These are phyloP conservation scores for Zeus faber DNA, from an alignment of 2,113 vertebrate species.

Conservation along the genomic window DNA sequence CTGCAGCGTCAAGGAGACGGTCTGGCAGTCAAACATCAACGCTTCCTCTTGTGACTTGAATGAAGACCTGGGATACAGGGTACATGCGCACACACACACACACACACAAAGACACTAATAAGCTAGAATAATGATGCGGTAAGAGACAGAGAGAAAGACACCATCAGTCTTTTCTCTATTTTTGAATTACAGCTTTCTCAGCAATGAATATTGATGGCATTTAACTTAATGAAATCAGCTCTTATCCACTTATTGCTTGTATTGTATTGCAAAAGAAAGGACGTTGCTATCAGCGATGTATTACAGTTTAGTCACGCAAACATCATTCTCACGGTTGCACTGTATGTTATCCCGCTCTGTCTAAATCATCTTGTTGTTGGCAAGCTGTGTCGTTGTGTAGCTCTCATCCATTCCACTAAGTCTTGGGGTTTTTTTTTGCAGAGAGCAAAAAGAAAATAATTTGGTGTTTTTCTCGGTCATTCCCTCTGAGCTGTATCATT, in stretches of 20 bases:
- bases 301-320: neutral
- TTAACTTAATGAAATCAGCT: neutral
- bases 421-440: too few relatives aligned
- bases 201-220: constrained; percentile 14
- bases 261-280: neutral
- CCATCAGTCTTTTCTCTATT: neutral
- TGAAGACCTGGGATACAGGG: constrained; percentile 90
- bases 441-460: too few relatives aligned
- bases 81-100: constrained; percentile 46
- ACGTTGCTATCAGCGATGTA: neutral
- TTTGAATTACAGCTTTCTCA: constrained; percentile 10
- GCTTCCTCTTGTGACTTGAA: constrained; percentile 82
- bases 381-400: neutral
- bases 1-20: constrained; percentile 95
- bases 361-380: neutral
- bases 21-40: constrained; percentile 86
- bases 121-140: neutral
- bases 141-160: neutral
- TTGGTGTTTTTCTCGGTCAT: too few relatives aligned
- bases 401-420: neutral
- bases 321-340: neutral
- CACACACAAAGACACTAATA: constrained; percentile 15
- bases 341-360: neutral
- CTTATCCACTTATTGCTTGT: constrained; percentile 12
- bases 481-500: too few relatives aligned